Base-by-base conservation (phyloP, 2,113 vertebrate genomes). In the Callionymus lyra region DNA sequence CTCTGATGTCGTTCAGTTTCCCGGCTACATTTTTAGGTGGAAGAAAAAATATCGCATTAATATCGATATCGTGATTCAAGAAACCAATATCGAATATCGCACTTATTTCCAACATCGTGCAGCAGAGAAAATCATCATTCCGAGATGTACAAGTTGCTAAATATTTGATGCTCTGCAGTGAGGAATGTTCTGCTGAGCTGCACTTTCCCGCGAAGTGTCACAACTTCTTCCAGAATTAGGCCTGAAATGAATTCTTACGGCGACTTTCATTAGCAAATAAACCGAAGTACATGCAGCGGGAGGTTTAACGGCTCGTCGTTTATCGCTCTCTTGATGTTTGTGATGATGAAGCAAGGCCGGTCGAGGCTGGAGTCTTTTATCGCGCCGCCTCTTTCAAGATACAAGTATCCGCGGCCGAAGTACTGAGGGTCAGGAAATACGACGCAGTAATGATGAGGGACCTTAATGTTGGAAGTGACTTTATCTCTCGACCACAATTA, bases 381-480 rank as follows among this genome's bases (percentile, higher is more conserved):
- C 76, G 3, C 45, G 53, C 1, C 70, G 21, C 4, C 21, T 27
- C 21, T 27, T 27, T 27, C 21, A 27, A 27, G 21, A 27, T 27
- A 8, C 4, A 27, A 27, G 21, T 27, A 8, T 50, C 46, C 16
- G 40, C 36, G 65, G 40, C 37, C 34, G 9, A 35, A 42, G 32
- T 41, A 37, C 6, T 10, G 45, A 47, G 9, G 47, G 53, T 48
- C 6, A 46, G 46, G 35, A 56, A 41, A 47, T 27, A 47, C 6
- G n/a, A 52, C 38, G 18, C 36, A 36, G 44, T 65, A 69, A 68
- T 68, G 65, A 70, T 53, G 41, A 48, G 47, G 36, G 46, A 14
- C 43, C 34, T 41, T 72, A 79, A 79, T 72, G 70, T 63, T 68
- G 55, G 36, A 69, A 74, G 66, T 59, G 47, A n/a, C n/a, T 40